These are phyloP conservation scores for Pinna nobilis DNA, from an alignment of 1,140 invertebrate genomes.

Conservation along the genomic window DNA sequence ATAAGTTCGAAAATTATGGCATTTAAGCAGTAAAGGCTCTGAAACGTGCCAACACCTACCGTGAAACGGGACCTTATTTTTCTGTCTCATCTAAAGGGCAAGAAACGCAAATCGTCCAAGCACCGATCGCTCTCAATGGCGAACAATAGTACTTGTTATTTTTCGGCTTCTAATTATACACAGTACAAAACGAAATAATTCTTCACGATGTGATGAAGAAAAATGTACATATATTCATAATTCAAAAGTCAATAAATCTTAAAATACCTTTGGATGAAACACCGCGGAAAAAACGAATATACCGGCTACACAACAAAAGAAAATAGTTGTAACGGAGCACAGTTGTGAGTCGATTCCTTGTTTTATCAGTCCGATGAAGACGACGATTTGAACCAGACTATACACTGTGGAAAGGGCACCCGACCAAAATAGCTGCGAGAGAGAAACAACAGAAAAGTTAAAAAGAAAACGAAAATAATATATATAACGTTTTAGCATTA, in stretches of 20 bases:
- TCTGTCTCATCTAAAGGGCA: too few relatives aligned
- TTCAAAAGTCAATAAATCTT: background rate
- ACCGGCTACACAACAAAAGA: slow-evolving; percentile 57
- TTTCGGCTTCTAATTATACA: background rate
- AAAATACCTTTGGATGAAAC: slow-evolving; percentile 82
- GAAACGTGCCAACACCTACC: too few relatives aligned
- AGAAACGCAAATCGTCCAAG: too few relatives aligned
- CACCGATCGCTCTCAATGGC: too few relatives aligned
- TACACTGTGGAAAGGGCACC: slow-evolving; percentile 62
- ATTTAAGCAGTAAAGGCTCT: too few relatives aligned
- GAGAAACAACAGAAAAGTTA: background rate
- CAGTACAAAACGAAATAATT: background rate
- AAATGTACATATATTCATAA: background rate
- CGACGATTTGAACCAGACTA: slow-evolving; percentile 66
- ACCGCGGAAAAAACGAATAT: slow-evolving; percentile 82
- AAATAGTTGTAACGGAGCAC: slow-evolving; percentile 63
- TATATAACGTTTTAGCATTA: background rate
- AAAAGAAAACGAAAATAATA: background rate
- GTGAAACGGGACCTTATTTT: too few relatives aligned
- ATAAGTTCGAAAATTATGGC: background rate
- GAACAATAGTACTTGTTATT: too few relatives aligned
- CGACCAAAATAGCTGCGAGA: slow-evolving; percentile 60
- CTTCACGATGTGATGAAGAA: background rate
- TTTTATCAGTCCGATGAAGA: slow-evolving; percentile 64
- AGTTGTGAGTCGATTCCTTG: slow-evolving; percentile 57